Evolutionary conservation across 2,888 invertebrate genomes (phyloP), one percentile per base, ranked within the genome.

Genomic region (Ephialtes manifestator): DNA sequence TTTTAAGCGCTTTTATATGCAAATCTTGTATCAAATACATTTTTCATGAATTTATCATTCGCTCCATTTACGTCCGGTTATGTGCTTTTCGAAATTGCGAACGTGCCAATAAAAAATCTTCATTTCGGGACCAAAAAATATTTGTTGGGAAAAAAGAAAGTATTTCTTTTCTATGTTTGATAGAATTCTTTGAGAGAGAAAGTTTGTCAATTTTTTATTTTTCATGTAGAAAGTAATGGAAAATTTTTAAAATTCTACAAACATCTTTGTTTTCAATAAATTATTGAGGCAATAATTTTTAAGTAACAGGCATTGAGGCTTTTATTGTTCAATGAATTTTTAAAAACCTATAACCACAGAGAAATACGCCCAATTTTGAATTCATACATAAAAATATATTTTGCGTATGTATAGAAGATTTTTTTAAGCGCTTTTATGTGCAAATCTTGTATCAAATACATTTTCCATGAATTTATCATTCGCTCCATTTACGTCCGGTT

Each of bases 221-320:
- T n/a, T n/a, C n/a, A n/a, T n/a, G n/a, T n/a, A n/a, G n/a, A n/a
- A n/a, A n/a, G n/a, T n/a, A n/a, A n/a, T n/a, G n/a, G n/a, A n/a
- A n/a, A n/a, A n/a, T n/a, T n/a, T n/a, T n/a, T n/a, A n/a, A n/a
- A n/a, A n/a, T n/a, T n/a, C n/a, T n/a, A n/a, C n/a, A n/a, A n/a
- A n/a, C n/a, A n/a, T n/a, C n/a, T n/a, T n/a, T n/a, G n/a, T n/a
- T n/a, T n/a, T n/a, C n/a, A n/a, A n/a, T n/a, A n/a, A n/a, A n/a
- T n/a, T n/a, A n/a, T n/a, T n/a, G n/a, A n/a, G n/a, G n/a, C n/a
- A n/a, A n/a, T n/a, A n/a, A n/a, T n/a, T n/a, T n/a, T n/a, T n/a
- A n/a, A n/a, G n/a, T n/a, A n/a, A n/a, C 86, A 80, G 85, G 85
- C 82, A 79, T 81, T 79, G 15, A 43, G 58, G 28, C 58, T 55